Evolutionary conservation across 64 coral and sea anemone species (phyloP).

Genomic region (Montipora capricornis): DNA sequence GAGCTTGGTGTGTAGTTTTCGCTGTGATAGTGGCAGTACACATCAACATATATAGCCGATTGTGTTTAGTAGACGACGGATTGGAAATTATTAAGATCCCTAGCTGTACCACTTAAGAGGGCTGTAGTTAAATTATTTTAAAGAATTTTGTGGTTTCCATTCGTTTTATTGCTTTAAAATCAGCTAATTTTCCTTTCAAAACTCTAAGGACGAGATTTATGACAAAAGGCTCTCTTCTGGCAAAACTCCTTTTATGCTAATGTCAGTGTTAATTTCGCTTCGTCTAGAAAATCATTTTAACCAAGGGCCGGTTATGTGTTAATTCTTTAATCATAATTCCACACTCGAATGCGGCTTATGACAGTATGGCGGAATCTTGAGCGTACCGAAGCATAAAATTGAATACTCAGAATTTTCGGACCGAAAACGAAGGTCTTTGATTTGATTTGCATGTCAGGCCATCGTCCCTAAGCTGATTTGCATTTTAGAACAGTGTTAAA

Average conservation of each 20-base stretch:
- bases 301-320: not conserved
- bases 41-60: constrained; percentile 33
- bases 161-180: constrained; percentile 24
- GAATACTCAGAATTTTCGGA: not conserved
- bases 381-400: constrained; percentile 6
- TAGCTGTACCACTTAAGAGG: constrained; percentile 33
- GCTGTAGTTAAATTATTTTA: constrained; percentile 43
- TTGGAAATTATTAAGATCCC: constrained; percentile 8
- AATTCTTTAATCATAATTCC: constrained; percentile 17
- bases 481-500: constrained; percentile 41
- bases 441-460: constrained; percentile 42
- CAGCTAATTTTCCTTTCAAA: not conserved
- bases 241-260: constrained; percentile 31
- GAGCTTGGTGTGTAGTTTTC: constrained; percentile 9
- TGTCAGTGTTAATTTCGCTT: not conserved
- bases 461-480: constrained; percentile 9
- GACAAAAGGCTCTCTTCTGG: not conserved
- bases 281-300: constrained; percentile 35
- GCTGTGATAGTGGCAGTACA: constrained; percentile 19
- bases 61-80: not conserved
- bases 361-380: not conserved
- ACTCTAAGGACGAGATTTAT: not conserved
- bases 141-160: constrained; percentile 57
- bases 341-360: not conserved
- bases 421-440: constrained; percentile 18